Conservation (phyloP, 2,797 vertebrate species). For the Danionella dracula region DNA sequence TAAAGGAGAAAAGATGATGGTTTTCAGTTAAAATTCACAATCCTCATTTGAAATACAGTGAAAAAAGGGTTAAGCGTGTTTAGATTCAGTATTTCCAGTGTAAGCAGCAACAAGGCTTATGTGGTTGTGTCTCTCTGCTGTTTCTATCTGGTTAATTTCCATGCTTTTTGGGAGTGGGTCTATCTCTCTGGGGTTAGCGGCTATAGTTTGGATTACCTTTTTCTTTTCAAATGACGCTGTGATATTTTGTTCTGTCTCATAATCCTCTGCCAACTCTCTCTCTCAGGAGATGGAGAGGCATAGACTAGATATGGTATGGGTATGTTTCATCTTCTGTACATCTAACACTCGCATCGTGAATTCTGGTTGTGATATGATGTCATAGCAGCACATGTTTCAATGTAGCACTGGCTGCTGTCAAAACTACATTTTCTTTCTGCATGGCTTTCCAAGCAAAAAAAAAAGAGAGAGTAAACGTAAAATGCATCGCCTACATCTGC, state of each 20-base stretch:
- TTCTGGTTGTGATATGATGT: slow-evolving; percentile 99
- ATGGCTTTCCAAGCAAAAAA: slow-evolving; percentile 84
- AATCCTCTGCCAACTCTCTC: slow-evolving; percentile 97
- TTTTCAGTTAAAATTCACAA: slow-evolving; percentile 1
- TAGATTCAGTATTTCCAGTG: background rate
- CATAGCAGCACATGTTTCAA: slow-evolving; percentile 98
- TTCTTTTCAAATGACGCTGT: slow-evolving; percentile 69
- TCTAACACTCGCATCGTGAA: slow-evolving; percentile 99
- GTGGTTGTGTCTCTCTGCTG: slow-evolving; percentile 52
- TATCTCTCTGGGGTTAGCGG: slow-evolving; percentile 41
- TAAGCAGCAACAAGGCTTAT: slow-evolving; percentile 42
- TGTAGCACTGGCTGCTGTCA: slow-evolving; percentile 99
- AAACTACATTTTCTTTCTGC: slow-evolving; percentile 99
- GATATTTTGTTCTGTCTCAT: slow-evolving; percentile 96
- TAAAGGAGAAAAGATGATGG: background rate
- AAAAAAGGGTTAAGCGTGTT: slow-evolving; percentile 47
- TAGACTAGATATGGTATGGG: slow-evolving; percentile 99
- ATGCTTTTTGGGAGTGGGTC: slow-evolving; percentile 81
- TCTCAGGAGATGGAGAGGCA: slow-evolving; percentile 99
- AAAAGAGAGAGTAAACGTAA: slow-evolving; percentile 55
- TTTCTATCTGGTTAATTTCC: slow-evolving; percentile 70
- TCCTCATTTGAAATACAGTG: slow-evolving; percentile 6
- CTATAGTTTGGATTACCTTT: slow-evolving; percentile 34
- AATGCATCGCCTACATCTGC: slow-evolving; percentile 97
- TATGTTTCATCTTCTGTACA: slow-evolving; percentile 94